Conservation (phyloP, 2,113 vertebrate species). For the Oreochromis tanganicae region DNA sequence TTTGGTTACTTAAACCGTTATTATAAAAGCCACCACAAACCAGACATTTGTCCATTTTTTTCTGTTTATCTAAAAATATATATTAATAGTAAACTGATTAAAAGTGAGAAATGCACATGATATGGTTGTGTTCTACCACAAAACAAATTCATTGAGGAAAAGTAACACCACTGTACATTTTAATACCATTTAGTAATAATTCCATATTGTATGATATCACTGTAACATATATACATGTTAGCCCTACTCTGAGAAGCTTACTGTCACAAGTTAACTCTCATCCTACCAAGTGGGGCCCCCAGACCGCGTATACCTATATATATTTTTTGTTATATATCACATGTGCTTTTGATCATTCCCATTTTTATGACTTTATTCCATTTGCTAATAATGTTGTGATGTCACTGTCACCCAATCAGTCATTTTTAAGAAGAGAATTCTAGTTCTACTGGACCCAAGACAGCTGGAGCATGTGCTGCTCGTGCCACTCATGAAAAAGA, state of each 20-base stretch:
- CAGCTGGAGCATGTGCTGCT: background rate
- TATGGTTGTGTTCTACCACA: accelerated
- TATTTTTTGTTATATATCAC: background rate
- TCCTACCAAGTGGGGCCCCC: background rate
- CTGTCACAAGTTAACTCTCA: background rate
- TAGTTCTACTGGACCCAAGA: background rate
- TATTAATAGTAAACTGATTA: background rate
- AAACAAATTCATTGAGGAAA: background rate
- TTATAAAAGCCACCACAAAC: background rate
- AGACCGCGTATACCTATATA: background rate
- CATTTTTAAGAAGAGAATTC: background rate
- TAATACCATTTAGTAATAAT: background rate
- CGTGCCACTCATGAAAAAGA: background rate
- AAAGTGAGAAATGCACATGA: background rate
- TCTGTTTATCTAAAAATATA: background rate
- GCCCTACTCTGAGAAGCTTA: background rate
- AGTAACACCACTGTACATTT: background rate
- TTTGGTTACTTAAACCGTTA: background rate
- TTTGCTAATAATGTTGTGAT: background rate
- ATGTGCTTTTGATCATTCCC: background rate
- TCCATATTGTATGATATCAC: background rate
- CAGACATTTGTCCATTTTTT: background rate
- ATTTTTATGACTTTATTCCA: background rate
- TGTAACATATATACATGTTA: background rate
- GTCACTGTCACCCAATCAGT: background rate